A percentile compares a stretch with the other conserved stretches of the same genome.
phyloP scores from a whole-genome alignment of 2,797 vertebrate genomes.

The Hybognathus amarus region DNA sequence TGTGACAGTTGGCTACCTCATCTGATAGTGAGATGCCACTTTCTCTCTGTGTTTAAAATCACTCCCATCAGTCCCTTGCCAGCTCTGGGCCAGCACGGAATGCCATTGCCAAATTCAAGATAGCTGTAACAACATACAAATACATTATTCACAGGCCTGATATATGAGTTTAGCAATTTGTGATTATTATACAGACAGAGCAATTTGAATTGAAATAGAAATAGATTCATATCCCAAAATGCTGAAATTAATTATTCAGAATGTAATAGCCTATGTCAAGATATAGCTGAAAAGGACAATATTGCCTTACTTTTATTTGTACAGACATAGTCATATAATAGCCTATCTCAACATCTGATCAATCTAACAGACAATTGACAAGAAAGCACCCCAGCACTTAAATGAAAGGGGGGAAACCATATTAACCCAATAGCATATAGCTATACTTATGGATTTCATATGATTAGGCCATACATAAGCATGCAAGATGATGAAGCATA shows the following conservation, averaged over 20 bases:
- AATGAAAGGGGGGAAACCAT: neutral
- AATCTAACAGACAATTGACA: neutral
- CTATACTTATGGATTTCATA: neutral
- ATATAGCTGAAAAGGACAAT: neutral
- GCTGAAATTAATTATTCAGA: neutral
- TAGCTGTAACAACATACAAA: neutral
- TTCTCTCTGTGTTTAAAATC: conserved; percentile 87
- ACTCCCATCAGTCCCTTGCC: conserved; percentile 84
- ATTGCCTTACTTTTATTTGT: neutral
- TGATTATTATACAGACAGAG: neutral
- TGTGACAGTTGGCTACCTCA: conserved; percentile 77
- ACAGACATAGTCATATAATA: neutral
- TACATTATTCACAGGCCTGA: conserved; percentile 24
- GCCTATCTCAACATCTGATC: neutral
- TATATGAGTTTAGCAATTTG: neutral
- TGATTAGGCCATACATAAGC: neutral
- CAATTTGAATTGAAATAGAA: neutral
- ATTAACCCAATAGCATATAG: neutral
- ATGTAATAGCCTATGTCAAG: neutral
- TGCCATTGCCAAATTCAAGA: conserved; percentile 79
- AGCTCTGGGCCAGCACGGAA: conserved; percentile 84
- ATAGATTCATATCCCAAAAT: neutral
- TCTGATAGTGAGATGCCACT: conserved; percentile 87
- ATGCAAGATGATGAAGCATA: neutral
- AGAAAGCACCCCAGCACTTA: neutral